Evolutionary conservation across 2,113 vertebrate genomes (phyloP), one percentile per base, ranked within the genome.

Genomic region (Solenodon paradoxus): DNA sequence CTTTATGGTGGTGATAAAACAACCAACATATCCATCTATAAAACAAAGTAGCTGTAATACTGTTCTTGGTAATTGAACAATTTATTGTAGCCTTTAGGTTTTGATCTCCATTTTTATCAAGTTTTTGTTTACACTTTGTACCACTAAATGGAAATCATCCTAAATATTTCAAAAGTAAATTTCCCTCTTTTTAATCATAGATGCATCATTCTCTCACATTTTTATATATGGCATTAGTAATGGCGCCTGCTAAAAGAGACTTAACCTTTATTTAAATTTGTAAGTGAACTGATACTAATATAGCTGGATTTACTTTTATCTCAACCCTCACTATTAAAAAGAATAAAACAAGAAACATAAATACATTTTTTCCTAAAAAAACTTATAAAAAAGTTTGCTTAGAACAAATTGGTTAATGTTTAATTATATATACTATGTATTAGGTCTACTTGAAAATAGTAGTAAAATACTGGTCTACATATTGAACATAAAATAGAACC

Each of bases 61-160:
- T 72, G 74, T 55, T 85, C 51, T 90, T 93, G 55, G 32, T 42
- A 89, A n/a, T 30, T 42, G 28, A 91, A 64, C 26, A 88, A 47
- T 63, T 84, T 47, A 51, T 69, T 77, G 4, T 55, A 88, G 30
- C n/a, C 47, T 90, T 94, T 53, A 90, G 42, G 12, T 61, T 84
- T 88, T 87, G 63, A 32, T 51, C 35, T 82, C 47, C 40, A 49
- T 93, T 94, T 69, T 87, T 49, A 87, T 80, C 40, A 83, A 51
- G 22, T n/a, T 81, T 96, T 95, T 96, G 47, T 89, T 93, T 93
- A 12, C 0, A 7, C 17, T 42, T 91, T 63, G 66, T n/a, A 69
- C 7, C 19, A 42, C 75, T 80, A 95, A 49, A n/a, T 87, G 85
- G 38, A 91, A 89, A 35, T 68, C 68, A 93, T 92, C 20, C 40